A percentile compares a stretch with the other conserved stretches of the same genome.
phyloP scores from a whole-genome alignment of 2,797 vertebrate genomes.

The Trematomus bernacchii region DNA sequence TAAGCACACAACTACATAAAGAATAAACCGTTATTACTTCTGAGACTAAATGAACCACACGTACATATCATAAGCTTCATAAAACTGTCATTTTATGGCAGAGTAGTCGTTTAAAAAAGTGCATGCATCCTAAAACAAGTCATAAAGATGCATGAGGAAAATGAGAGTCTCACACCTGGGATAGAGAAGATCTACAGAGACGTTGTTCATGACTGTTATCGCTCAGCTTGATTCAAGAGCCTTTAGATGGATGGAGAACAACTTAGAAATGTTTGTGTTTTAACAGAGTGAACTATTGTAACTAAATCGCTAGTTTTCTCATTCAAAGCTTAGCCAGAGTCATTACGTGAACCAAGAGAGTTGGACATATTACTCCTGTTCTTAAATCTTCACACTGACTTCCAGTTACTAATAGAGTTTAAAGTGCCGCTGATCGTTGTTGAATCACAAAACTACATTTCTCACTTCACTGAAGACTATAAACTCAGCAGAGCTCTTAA shows the following conservation, averaged over 20 bases:
- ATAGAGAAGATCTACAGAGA: neutral
- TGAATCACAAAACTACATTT: slow-evolving; percentile 1
- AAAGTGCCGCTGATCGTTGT: neutral
- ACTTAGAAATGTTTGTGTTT: neutral
- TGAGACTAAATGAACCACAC: slow-evolving; percentile 2
- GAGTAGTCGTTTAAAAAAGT: neutral
- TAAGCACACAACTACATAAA: slow-evolving; percentile 2
- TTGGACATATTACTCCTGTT: neutral
- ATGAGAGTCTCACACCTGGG: neutral
- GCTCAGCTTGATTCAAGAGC: neutral
- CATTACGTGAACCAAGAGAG: neutral
- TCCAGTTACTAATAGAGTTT: neutral
- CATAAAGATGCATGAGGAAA: slow-evolving; percentile 2
- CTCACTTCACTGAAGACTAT: neutral
- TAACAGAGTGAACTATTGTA: neutral
- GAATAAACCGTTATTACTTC: slow-evolving; percentile 2
- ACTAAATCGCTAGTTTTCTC: neutral
- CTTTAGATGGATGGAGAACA: neutral
- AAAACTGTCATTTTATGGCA: slow-evolving; percentile 8
- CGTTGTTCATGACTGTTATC: neutral
- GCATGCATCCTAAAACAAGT: neutral
- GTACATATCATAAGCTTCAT: slow-evolving; percentile 9
- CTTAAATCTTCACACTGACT: neutral
- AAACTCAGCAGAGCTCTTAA: neutral
- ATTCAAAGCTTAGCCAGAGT: neutral